Base-by-base conservation (phyloP, 2,797 vertebrate species). In the Acipenser transmontanus region DNA sequence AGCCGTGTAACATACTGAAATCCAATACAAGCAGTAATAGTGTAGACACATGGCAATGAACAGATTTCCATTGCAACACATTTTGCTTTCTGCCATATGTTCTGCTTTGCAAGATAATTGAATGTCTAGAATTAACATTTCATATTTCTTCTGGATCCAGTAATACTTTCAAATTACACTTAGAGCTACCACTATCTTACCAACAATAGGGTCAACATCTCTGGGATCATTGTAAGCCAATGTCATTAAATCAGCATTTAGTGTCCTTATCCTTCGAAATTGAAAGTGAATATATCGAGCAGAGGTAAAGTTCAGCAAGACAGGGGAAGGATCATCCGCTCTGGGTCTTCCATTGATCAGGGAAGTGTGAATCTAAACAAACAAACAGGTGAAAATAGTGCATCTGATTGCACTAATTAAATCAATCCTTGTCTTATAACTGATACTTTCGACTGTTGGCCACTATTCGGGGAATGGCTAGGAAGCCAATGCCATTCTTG, bases 211-310 rank as follows among this genome's bases (percentile, higher is more conserved):
- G 74, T 99, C 97, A 1, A 94, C 78, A 72, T 98, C 96, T 70
- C 65, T 83, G 49, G 84, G 90, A 80, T 96, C 93, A 63, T 79
- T 89, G 54, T 92, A 79, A 0, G 92, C 88, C 6, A 98, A 89
- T 75, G 95, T 98, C 97, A 98, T 99, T 77, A 98, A 89, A 81
- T 99, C 96, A 0, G 97, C 96, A 59, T 98, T 98, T 65, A 99
- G 80, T 0, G 96, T 99, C 17, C 96, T 82, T 78, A 99, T 98
- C 73, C 94, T 89, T 81, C 94, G 94, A 69, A 98, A 89, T 69
- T 92, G 88, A 80, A 99, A 74, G 69, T 93, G 91, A 82, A 99
- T 98, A 69, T 91, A 98, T 47, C 93, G 95, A 63, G 97, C 93
- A 0, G 95, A 95, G 67, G 96, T 98, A 84, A 97, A 98, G 77